Percentiles rank a stretch among this genome's conserved stretches.
Conservation (phyloP, 1,140 invertebrate species). For the Dinoponera quadriceps region DNA sequence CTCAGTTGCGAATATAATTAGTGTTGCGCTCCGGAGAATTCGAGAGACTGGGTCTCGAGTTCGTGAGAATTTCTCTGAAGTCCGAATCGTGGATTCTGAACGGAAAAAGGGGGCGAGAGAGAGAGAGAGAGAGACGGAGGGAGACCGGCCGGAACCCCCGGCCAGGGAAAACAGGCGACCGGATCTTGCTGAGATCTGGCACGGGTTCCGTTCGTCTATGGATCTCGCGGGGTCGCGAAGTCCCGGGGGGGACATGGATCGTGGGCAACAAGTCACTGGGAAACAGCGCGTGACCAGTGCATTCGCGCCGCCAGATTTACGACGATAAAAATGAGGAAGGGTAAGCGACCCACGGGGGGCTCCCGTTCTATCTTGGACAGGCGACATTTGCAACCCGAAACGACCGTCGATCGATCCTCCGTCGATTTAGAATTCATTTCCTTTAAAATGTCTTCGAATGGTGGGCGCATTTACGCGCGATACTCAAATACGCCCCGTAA, state of each 20-base stretch:
- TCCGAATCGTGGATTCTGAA: slow-evolving; percentile 8
- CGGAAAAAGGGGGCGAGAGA: neutral
- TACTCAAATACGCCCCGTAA: too few species aligned
- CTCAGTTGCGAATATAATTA: neutral
- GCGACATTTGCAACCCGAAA: too few species aligned
- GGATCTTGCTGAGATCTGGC: slow-evolving; percentile 67
- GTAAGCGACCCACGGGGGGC: slow-evolving; percentile 1
- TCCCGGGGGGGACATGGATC: slow-evolving; percentile 70
- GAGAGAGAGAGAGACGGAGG: neutral
- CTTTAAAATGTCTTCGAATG: too few species aligned
- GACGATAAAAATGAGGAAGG: slow-evolving; percentile 68
- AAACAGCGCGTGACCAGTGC: slow-evolving; percentile 73
- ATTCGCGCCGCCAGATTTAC: slow-evolving; percentile 65
- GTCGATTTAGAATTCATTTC: too few species aligned
- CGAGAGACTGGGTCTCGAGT: slow-evolving; percentile 7
- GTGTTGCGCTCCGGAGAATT: neutral
- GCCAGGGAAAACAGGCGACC: slow-evolving; percentile 54
- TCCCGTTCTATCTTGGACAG: neutral
- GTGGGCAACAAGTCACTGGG: slow-evolving; percentile 77
- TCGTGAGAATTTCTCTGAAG: slow-evolving; percentile 40
- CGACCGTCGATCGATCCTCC: too few species aligned
- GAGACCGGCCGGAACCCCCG: slow-evolving; percentile 25
- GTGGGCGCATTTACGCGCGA: too few species aligned
- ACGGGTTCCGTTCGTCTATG: slow-evolving; percentile 46
- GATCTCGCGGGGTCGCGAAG: slow-evolving; percentile 48